These are phyloP conservation scores for Ophion obscuratus DNA, from an alignment of 2,888 invertebrate genomes.

Conservation along the genomic window DNA sequence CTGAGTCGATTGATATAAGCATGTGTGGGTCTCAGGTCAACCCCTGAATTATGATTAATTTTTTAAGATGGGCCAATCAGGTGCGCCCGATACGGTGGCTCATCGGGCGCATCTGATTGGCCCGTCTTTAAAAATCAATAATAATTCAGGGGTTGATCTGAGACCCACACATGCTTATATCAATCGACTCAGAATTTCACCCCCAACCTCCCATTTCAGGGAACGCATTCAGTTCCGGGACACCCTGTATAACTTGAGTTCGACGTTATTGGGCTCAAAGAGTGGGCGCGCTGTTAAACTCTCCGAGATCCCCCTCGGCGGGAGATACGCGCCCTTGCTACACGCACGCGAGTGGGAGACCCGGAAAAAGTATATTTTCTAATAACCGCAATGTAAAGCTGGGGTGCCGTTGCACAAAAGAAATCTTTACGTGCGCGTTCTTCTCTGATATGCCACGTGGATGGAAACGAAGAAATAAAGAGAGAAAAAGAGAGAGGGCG, in stretches of 20 bases:
- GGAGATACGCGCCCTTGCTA: conserved; percentile 64
- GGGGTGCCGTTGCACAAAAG: conserved; percentile 82
- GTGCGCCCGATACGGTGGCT: too few relatives aligned
- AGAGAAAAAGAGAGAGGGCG: conserved; percentile 50
- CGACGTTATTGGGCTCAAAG: conserved; percentile 34
- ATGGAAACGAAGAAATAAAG: conserved; percentile 44
- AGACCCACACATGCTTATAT: too few relatives aligned
- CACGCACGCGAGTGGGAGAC: conserved; percentile 40
- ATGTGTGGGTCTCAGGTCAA: too few relatives aligned
- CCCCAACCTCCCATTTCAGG: too few relatives aligned
- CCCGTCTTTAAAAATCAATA: too few relatives aligned
- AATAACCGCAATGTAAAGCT: conserved; percentile 83
- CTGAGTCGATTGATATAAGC: too few relatives aligned
- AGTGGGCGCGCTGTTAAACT: conserved; percentile 61
- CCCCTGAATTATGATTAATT: too few relatives aligned
- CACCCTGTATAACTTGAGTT: conserved; percentile 10
- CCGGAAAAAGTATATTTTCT: conserved; percentile 81
- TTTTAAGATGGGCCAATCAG: too few relatives aligned
- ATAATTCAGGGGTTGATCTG: too few relatives aligned
- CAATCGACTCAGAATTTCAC: too few relatives aligned
- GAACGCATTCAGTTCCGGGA: too few relatives aligned
- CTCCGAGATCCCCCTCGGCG: conserved; percentile 55
- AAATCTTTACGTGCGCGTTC: conserved; percentile 77
- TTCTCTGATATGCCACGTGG: conserved; percentile 47
- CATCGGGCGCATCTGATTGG: too few relatives aligned